Evolutionary conservation across 2,888 invertebrate genomes (phyloP).

Genomic region (Ormyrus rosae): DNA sequence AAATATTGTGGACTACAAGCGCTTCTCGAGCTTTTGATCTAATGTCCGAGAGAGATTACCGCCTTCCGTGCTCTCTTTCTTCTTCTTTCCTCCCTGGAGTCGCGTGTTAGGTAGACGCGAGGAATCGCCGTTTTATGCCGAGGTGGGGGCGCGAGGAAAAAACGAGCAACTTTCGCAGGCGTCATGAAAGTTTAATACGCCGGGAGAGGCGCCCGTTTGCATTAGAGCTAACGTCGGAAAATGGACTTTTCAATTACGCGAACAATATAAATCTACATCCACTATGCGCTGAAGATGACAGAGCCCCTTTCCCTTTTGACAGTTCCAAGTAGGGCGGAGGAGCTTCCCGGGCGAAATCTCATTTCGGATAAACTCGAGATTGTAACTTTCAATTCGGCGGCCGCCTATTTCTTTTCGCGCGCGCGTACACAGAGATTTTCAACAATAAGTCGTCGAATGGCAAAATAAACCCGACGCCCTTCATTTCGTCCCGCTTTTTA

Average conservation of each 20-base stretch:
- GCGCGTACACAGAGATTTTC: not conserved
- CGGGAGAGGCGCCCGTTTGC: not conserved
- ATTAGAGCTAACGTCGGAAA: slow-evolving; percentile 38
- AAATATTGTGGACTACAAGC: slow-evolving; percentile 71
- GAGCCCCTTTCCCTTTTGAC: too few relatives aligned
- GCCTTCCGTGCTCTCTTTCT: slow-evolving; percentile 48
- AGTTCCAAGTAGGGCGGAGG: not conserved
- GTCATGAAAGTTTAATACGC: slow-evolving; percentile 47
- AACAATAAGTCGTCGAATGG: slow-evolving; percentile 24
- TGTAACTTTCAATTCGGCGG: slow-evolving; percentile 41
- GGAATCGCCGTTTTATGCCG: slow-evolving; percentile 47
- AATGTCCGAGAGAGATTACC: slow-evolving; percentile 66
- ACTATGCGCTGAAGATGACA: not conserved
- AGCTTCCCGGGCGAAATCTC: slow-evolving; percentile 18
- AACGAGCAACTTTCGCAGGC: slow-evolving; percentile 7
- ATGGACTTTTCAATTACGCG: slow-evolving; percentile 49
- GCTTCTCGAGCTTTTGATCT: slow-evolving; percentile 68
- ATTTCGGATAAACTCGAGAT: slow-evolving; percentile 26
- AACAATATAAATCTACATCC: slow-evolving; percentile 27
- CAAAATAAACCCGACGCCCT: slow-evolving; percentile 14
- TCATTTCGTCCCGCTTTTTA: slow-evolving; percentile 16
- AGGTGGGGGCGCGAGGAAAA: not conserved
- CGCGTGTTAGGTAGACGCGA: slow-evolving; percentile 33
- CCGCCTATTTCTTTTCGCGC: not conserved
- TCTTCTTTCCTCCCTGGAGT: slow-evolving; percentile 42